Base-by-base conservation (phyloP, 2,797 vertebrate species). In the Sebastes reedi region DNA sequence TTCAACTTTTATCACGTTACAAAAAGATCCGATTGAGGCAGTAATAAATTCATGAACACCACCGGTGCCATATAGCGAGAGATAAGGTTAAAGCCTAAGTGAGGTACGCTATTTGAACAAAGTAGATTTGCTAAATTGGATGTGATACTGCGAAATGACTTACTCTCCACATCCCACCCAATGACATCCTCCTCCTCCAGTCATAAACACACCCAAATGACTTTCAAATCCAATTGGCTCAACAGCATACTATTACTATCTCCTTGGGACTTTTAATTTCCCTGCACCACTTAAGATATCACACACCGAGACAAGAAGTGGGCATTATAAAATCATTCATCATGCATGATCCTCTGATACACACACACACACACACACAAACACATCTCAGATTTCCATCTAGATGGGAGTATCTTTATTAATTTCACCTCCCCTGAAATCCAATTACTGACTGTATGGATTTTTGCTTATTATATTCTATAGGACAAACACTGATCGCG, bases 211-310 rank as follows among this genome's bases (percentile, higher is more conserved):
- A 58, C 59, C 42, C 74, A 75, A 79, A 78, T 80, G 70, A 79
- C 80, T 86, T 84, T 87, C 34, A 80, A 82, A 88, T 88, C 70
- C 79, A 91, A 81, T 71, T 64, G 86, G 85, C 64, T 80, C 79
- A 42, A 22, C 54, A 24, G 70, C 34, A 60, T 67, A 59, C 79
- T 69, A 84, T 80, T 22, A 70, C 75, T 16, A 77, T 82, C 54
- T 67, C 68, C 25, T 60, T 14, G 24, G 62, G 72, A 80, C 82
- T 87, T 86, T 84, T 80, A 78, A 86, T 90, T 88, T 89, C 60
- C 77, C 67, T 34, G 79, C 52, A 46, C 77, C 79, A 77, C 75
- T 87, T 83, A 83, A 87, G 79, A 75, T 81, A 80, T 81, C 77
- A 80, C 75, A 88, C 34, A 65, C 61, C 29, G 80, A 64, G 62